phyloP scores from a whole-genome alignment of 2,113 vertebrate genomes.

The Crotalus horridus region DNA sequence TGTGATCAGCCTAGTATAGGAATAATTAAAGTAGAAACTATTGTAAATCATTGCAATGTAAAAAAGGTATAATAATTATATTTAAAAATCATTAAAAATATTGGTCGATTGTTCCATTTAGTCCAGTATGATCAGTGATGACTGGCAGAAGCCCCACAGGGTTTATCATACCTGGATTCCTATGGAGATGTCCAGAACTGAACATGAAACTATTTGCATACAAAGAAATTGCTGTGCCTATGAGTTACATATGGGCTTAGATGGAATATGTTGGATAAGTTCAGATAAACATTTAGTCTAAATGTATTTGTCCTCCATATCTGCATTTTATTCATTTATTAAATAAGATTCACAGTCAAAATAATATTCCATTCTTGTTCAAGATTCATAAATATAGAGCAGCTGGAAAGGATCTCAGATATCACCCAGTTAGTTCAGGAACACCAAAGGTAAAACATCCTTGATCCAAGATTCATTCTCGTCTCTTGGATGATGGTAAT shows the following conservation, averaged over 20 bases:
- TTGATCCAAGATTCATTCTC: slow-evolving; percentile 37
- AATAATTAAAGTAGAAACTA: neutral
- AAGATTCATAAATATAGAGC: neutral
- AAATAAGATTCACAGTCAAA: slow-evolving; percentile 10
- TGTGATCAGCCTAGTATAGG: too few relatives aligned
- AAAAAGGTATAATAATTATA: neutral
- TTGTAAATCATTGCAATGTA: neutral
- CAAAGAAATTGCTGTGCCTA: neutral
- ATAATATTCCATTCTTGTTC: slow-evolving; percentile 22
- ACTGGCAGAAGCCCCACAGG: neutral
- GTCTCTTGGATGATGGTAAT: neutral
- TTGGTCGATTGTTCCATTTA: neutral
- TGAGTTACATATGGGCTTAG: neutral
- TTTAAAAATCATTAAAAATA: neutral
- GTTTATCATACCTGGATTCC: neutral
- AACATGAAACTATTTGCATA: neutral
- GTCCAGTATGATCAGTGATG: neutral
- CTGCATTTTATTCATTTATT: slow-evolving; percentile 16
- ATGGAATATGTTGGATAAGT: neutral
- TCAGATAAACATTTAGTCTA: neutral
- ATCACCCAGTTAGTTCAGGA: neutral
- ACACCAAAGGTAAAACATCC: slow-evolving; percentile 19
- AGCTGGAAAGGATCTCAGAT: neutral
- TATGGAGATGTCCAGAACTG: neutral
- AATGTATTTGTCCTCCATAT: neutral